Evolutionary conservation across 2,797 vertebrate genomes (phyloP), one percentile per base, ranked within the genome.

Genomic region (Pangasius djambal): DNA sequence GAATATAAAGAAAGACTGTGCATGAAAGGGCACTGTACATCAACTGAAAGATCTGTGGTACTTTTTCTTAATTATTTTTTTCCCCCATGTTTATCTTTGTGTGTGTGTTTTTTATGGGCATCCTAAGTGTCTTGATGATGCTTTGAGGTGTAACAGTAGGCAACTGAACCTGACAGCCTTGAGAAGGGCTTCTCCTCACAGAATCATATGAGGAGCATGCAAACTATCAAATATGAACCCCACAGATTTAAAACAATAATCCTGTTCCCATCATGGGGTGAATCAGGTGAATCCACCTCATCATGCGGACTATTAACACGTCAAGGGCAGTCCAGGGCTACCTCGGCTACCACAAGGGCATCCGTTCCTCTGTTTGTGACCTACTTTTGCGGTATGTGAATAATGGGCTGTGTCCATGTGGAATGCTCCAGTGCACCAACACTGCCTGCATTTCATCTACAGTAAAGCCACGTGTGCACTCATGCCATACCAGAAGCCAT

Each of bases 361-460:
- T 85, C n/a, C 28, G 48, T 61, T 85, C 81, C 37, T 48, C 48
- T 77, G 48, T 83, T 34, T 50, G n/a, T 89, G 87, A 91, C 88
- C 89, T 88, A 89, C 70, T 82, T 92, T 86, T 50, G 3, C 16
- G 3, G 63, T 34, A 87, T 13, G 57, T 87, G 88, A 89, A 63
- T 89, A 84, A 86, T 31, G 55, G 48, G n/a, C 57, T 34, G 69
- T 18, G 40, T 88, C 78, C 61, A 40, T 72, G 61, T 84, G 44
- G 63, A 70, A 18, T 79, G 74, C 48, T 88, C 44, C 34, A 48
- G 69, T 85, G 85, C 69, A 89, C 81, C 65, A 88, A 69, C 40
- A 48, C 63, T 74, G 87, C 63, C n/a, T 63, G 65, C 52, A 70
- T 89, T 90, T 90, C 83, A 90, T 90, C 89, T 89, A 87, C 83